Evolutionary conservation across 2,888 invertebrate species (phyloP).

Genomic region (Plutella xylostella): DNA sequence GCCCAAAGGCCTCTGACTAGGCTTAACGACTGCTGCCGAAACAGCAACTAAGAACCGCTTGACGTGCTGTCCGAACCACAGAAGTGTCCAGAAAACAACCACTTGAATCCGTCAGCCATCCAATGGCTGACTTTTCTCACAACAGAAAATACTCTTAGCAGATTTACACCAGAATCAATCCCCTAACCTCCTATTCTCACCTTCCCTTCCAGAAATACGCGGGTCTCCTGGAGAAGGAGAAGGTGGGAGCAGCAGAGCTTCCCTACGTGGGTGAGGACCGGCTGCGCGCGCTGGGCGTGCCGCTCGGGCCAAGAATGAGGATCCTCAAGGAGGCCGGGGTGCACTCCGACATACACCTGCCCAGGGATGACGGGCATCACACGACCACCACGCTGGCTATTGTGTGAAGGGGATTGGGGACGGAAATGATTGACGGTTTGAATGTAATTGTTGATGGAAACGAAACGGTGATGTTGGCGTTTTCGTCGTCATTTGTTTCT

Average conservation of each 20-base stretch:
- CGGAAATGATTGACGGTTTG: conserved; percentile 5
- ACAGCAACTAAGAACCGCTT: too few species aligned
- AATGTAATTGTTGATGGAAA: not conserved
- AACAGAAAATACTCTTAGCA: too few species aligned
- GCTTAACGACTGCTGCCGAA: too few species aligned
- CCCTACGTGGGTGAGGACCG: conserved; percentile 92
- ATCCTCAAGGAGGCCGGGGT: conserved; percentile 88
- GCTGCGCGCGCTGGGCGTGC: conserved; percentile 89
- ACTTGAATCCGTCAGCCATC: too few species aligned
- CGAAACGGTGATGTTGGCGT: too few species aligned
- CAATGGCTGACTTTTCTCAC: too few species aligned
- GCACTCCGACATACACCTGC: conserved; percentile 62
- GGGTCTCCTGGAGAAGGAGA: conserved; percentile 83
- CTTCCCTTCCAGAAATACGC: conserved; percentile 95
- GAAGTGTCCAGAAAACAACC: too few species aligned
- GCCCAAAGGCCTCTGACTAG: too few species aligned
- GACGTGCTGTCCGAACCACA: too few species aligned
- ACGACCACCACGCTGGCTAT: conserved; percentile 73
- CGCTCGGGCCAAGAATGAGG: conserved; percentile 87
- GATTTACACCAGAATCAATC: too few species aligned
- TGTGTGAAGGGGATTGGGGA: conserved; percentile 38
- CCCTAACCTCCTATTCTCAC: too few species aligned
- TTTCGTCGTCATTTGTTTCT: too few species aligned
- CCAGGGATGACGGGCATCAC: conserved; percentile 44
- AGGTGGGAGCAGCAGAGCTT: conserved; percentile 89